Percentiles rank a stretch among this genome's conserved stretches.
Evolutionary conservation across 37 sponge, comb jelly and placozoan genomes (phyloP).

Genomic region (Cladorhizidae sp.): DNA sequence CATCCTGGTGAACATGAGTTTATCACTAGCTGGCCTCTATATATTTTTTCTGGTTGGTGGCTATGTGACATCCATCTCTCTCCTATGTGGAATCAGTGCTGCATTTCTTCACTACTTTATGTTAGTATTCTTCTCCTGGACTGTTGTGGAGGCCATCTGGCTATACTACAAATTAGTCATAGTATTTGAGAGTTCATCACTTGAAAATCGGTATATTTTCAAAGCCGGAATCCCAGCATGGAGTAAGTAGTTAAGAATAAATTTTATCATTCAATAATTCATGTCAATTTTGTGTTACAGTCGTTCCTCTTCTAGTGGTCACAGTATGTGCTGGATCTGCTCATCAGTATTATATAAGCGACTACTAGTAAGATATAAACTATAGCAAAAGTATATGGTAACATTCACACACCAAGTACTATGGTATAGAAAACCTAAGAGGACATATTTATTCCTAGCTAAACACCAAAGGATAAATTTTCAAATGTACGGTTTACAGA

Average conservation of each 20-base stretch:
- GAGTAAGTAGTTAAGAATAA: too few species aligned
- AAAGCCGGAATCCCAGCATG: constrained; percentile 34
- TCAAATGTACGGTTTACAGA: too few species aligned
- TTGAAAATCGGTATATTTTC: not conserved
- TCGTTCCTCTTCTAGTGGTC: constrained; percentile 32
- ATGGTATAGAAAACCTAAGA: too few species aligned
- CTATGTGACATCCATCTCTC: constrained; percentile 3
- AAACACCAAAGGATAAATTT: too few species aligned
- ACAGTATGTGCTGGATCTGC: constrained; percentile 40
- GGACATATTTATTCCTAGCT: not conserved
- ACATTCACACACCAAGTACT: too few species aligned
- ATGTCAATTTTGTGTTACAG: constrained; percentile 17
- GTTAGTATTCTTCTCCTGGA: constrained; percentile 66
- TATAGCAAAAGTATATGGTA: too few species aligned
- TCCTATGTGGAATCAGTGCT: constrained; percentile 48
- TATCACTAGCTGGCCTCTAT: constrained; percentile 59
- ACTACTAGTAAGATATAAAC: not conserved
- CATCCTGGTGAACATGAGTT: constrained; percentile 58
- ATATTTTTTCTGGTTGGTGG: constrained; percentile 45
- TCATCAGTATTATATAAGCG: constrained; percentile 21
- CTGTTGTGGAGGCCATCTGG: constrained; percentile 51
- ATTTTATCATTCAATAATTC: too few species aligned
- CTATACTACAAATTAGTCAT: constrained; percentile 58
- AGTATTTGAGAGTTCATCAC: constrained; percentile 20
- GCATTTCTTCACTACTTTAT: constrained; percentile 70